Evolutionary conservation across 1,140 invertebrate genomes (phyloP).

Genomic region (Drosophila sp.): DNA sequence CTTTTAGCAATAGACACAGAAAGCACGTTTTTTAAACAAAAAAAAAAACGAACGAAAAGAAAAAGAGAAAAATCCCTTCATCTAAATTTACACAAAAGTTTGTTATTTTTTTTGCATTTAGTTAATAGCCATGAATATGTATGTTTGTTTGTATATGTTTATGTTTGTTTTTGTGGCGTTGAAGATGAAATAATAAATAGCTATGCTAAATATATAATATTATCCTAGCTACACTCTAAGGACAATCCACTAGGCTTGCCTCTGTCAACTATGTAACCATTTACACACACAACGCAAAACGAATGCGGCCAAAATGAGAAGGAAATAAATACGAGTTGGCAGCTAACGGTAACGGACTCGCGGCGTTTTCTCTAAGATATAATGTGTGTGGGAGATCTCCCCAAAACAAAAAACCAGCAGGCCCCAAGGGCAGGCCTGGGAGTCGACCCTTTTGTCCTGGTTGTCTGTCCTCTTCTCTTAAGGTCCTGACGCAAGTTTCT

Average conservation of each 20-base stretch:
- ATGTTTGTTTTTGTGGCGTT: not conserved
- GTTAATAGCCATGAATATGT: conserved; percentile 27
- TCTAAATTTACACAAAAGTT: conserved; percentile 45
- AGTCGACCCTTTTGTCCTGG: conserved; percentile 35
- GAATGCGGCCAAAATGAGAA: conserved; percentile 41
- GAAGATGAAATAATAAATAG: conserved; percentile 37
- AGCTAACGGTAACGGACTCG: conserved; percentile 4
- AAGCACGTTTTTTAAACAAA: conserved; percentile 44
- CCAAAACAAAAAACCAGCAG: not conserved
- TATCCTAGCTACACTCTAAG: conserved; percentile 70
- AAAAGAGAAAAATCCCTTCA: conserved; percentile 30
- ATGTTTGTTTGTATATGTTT: not conserved
- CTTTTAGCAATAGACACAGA: conserved; percentile 70
- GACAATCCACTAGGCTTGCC: conserved; percentile 41
- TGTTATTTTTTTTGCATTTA: conserved; percentile 12
- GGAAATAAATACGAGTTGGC: conserved; percentile 44
- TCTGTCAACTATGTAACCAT: conserved; percentile 54
- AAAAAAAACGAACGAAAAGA: conserved; percentile 29
- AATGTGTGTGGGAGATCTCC: not conserved
- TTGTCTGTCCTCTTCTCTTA: conserved; percentile 2
- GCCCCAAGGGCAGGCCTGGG: not conserved
- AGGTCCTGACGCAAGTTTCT: conserved; percentile 38
- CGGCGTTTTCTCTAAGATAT: not conserved
- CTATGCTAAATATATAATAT: conserved; percentile 54
- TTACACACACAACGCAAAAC: conserved; percentile 50